These are phyloP conservation scores for Rhagium mordax DNA, from an alignment of 2,888 invertebrate species.

Conservation along the genomic window DNA sequence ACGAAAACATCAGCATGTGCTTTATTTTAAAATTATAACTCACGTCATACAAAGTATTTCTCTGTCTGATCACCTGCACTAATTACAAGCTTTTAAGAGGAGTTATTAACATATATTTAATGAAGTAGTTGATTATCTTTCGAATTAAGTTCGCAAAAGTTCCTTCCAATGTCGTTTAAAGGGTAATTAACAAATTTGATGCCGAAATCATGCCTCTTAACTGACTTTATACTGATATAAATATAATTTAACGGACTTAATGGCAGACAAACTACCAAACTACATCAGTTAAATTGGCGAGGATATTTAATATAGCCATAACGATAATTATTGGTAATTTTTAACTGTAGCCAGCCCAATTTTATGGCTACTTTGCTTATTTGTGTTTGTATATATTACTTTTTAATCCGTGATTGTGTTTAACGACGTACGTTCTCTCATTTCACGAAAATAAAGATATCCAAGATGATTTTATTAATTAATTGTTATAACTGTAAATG, in stretches of 20 bases:
- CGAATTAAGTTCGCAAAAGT: constrained; percentile 42
- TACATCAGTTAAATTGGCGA: constrained; percentile 30
- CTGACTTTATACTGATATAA: constrained; percentile 40
- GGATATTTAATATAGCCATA: constrained; percentile 17
- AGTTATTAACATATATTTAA: constrained; percentile 47
- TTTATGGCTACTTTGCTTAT: background rate
- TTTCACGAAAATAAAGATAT: background rate
- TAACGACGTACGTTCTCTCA: constrained; percentile 1
- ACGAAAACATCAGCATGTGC: constrained; percentile 22
- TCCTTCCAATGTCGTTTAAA: constrained; percentile 40
- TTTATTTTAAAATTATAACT: constrained; percentile 37
- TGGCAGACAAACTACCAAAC: constrained; percentile 34
- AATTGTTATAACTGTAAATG: constrained; percentile 9
- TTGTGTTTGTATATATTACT: background rate
- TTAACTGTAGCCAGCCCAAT: background rate
- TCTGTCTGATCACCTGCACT: constrained; percentile 44
- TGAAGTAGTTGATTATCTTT: constrained; percentile 43
- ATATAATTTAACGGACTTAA: constrained; percentile 42
- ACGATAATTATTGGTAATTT: constrained; percentile 19
- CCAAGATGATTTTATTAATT: constrained; percentile 11
- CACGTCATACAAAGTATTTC: constrained; percentile 23
- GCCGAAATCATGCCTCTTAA: constrained; percentile 33
- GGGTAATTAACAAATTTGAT: constrained; percentile 48
- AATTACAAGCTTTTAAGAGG: constrained; percentile 44
- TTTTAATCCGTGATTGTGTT: constrained; percentile 3